A percentile compares a stretch with the other conserved stretches of the same genome.
These are phyloP conservation scores for Tineola bisselliella DNA, from an alignment of 2,888 invertebrate genomes.

Conservation along the genomic window DNA sequence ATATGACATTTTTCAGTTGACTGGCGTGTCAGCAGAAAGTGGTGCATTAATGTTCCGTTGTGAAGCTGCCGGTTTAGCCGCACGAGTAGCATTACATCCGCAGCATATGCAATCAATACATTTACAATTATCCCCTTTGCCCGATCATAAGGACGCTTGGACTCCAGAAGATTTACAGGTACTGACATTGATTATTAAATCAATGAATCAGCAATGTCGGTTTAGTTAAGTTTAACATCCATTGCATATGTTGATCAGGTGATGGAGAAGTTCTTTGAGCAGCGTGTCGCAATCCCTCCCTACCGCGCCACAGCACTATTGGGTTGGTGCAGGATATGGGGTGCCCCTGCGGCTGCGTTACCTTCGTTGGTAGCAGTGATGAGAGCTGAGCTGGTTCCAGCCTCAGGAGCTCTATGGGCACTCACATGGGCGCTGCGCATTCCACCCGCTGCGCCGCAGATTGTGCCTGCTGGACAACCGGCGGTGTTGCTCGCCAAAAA, in stretches of 20 bases:
- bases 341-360: conserved; percentile 85
- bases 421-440: conserved; percentile 93
- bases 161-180: conserved; percentile 85
- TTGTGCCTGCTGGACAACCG: conserved; percentile 90
- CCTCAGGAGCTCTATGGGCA: conserved; percentile 76
- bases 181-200: too few species aligned
- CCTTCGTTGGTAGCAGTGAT: conserved; percentile 93
- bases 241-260: conserved; percentile 58
- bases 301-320: conserved; percentile 90
- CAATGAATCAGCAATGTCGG: not conserved
- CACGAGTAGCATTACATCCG: conserved; percentile 86
- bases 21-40: conserved; percentile 80
- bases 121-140: conserved; percentile 74
- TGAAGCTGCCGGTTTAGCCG: conserved; percentile 80
- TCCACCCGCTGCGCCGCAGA: conserved; percentile 87
- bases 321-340: conserved; percentile 86
- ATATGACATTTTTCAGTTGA: conserved; percentile 72
- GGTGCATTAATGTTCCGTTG: conserved; percentile 92
- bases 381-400: conserved; percentile 71
- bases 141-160: conserved; percentile 90
- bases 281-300: conserved; percentile 87
- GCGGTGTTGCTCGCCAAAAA: conserved; percentile 85
- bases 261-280: conserved; percentile 93
- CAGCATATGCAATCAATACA: conserved; percentile 91
- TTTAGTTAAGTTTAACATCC: not conserved